A percentile compares a stretch with the other conserved stretches of the same genome.
Conservation (phyloP, 1,140 invertebrate genomes). For the Stegodyphus dumicola region DNA sequence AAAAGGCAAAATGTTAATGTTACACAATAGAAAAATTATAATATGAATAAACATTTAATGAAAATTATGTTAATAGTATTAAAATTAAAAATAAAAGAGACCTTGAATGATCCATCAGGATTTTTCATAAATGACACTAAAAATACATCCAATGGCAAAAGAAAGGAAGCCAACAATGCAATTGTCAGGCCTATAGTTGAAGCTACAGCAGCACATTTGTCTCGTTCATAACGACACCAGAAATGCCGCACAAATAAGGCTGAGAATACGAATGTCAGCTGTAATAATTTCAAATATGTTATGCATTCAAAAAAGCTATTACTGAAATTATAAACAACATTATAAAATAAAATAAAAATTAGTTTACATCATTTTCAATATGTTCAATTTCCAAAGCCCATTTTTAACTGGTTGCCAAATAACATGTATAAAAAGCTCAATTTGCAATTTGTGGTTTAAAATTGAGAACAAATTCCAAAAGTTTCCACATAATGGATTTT, state of each 20-base stretch:
- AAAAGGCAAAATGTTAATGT: slow-evolving; percentile 25
- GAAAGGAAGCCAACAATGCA: slow-evolving; percentile 68
- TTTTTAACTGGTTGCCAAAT: no score
- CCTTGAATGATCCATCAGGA: slow-evolving; percentile 69
- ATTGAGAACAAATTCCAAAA: no score
- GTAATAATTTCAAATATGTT: slow-evolving; percentile 61
- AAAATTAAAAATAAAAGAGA: slow-evolving; percentile 58
- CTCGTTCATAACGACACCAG: slow-evolving; percentile 67
- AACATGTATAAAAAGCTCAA: no score
- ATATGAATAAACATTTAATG: neutral
- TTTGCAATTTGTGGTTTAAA: no score
- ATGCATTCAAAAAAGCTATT: neutral
- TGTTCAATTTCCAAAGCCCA: no score
- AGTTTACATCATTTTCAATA: no score
- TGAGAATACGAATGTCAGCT: slow-evolving; percentile 69
- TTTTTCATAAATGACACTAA: slow-evolving; percentile 71
- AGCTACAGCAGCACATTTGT: slow-evolving; percentile 67
- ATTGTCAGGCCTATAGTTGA: slow-evolving; percentile 67
- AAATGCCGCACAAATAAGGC: slow-evolving; percentile 68
- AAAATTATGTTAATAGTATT: no score
- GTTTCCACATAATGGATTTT: no score
- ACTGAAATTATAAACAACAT: neutral
- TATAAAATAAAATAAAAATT: neutral
- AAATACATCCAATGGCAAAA: slow-evolving; percentile 71
- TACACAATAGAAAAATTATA: neutral